Evolutionary conservation across 2,113 vertebrate genomes (phyloP).

Genomic region (Oryzias javanicus): DNA sequence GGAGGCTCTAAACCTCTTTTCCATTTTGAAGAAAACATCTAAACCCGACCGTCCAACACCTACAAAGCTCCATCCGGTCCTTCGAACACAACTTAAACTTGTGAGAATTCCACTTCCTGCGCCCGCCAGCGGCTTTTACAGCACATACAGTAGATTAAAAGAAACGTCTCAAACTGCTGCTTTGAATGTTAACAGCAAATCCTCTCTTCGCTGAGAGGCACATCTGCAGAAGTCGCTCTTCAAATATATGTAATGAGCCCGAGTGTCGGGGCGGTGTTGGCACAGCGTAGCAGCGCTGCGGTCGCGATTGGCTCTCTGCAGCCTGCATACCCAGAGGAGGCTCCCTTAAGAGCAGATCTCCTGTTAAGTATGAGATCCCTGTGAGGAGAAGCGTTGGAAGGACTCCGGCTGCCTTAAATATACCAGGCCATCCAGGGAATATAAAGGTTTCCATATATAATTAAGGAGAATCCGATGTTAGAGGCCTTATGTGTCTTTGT

Average conservation of each 20-base stretch:
- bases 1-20: too few species aligned
- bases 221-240: conserved; percentile 37
- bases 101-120: too few species aligned
- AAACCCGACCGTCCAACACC: too few species aligned
- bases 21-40: too few species aligned
- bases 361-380: conserved; percentile 75
- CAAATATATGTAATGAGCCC: conserved; percentile 54
- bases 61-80: too few species aligned
- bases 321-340: conserved; percentile 56
- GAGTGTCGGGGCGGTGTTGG: conserved; percentile 27
- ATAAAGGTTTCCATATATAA: conserved; percentile 73
- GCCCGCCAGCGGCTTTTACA: too few species aligned
- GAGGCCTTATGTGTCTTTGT: conserved; percentile 60
- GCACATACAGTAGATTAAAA: too few species aligned
- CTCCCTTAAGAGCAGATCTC: conserved; percentile 69
- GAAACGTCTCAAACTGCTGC: conserved; percentile 6
- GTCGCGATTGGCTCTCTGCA: conserved; percentile 55
- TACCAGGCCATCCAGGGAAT: conserved; percentile 63
- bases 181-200: conserved; percentile 10
- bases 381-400: conserved; percentile 68
- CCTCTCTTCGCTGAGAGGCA: conserved; percentile 19
- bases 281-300: conserved; percentile 9
- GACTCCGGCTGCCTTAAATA: conserved; percentile 74
- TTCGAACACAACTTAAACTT: too few species aligned
- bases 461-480: conserved; percentile 61